These are phyloP conservation scores for Drosophila imparisetae DNA, from an alignment of 2,888 invertebrate species.

Conservation along the genomic window DNA sequence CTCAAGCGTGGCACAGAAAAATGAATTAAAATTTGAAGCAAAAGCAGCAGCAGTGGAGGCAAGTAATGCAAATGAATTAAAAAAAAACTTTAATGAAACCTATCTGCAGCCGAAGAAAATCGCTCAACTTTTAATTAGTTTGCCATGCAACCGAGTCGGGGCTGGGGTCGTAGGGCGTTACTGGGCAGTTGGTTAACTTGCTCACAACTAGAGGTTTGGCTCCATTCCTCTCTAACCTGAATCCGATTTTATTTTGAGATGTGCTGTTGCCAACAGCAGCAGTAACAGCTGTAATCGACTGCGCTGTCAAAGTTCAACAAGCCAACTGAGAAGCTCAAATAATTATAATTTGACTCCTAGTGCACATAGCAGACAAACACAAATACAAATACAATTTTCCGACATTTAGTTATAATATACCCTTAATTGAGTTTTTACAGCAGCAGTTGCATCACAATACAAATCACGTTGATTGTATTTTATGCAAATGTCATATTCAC, in stretches of 20 bases:
- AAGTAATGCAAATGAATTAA: constrained; percentile 57
- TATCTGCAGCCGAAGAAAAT: constrained; percentile 67
- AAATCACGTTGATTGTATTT: constrained; percentile 74
- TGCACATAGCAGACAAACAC: constrained; percentile 15
- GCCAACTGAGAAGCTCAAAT: constrained; percentile 54
- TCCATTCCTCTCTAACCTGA: constrained; percentile 15
- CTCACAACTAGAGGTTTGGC: constrained; percentile 34
- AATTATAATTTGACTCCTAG: constrained; percentile 38
- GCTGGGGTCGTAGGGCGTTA: neutral
- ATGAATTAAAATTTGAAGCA: constrained; percentile 74
- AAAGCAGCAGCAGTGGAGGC: constrained; percentile 36
- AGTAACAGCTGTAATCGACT: constrained; percentile 13
- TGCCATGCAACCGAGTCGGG: constrained; percentile 49
- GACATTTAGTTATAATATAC: constrained; percentile 49
- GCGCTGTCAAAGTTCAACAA: constrained; percentile 63
- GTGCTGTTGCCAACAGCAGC: constrained; percentile 15
- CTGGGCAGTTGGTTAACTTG: constrained; percentile 13
- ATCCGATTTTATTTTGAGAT: constrained; percentile 34
- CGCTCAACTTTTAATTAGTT: constrained; percentile 78
- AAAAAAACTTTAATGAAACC: constrained; percentile 62
- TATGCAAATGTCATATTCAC: constrained; percentile 61
- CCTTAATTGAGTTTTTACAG: constrained; percentile 70
- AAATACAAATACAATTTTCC: constrained; percentile 16
- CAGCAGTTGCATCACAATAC: constrained; percentile 37
- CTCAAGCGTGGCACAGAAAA: constrained; percentile 33